A percentile compares a stretch with the other conserved stretches of the same genome.
phyloP scores from a whole-genome alignment of 64 coral and sea anemone genomes.

The Pocillopora damicornis region DNA sequence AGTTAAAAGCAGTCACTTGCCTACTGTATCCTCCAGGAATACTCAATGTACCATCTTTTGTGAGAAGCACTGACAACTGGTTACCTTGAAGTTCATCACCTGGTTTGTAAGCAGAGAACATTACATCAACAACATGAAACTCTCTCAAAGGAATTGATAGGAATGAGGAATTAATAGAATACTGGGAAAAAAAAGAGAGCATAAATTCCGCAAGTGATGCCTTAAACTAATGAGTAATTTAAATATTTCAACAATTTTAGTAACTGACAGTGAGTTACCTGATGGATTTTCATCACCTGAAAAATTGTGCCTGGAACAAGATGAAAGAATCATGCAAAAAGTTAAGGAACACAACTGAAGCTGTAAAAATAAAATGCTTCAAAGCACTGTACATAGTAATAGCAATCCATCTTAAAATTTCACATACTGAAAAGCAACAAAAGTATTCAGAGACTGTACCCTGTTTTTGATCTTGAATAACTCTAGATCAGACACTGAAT shows the following conservation, averaged over 20 bases:
- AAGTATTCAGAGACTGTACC: too few species aligned
- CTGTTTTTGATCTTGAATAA: too few species aligned
- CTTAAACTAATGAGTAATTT: not conserved
- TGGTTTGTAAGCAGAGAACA: not conserved
- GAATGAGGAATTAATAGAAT: not conserved
- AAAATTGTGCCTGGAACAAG: slow-evolving; percentile 32
- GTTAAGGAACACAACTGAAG: too few species aligned
- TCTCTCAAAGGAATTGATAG: not conserved
- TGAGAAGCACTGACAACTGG: slow-evolving; percentile 11
- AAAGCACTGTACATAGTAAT: too few species aligned
- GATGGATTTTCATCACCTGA: slow-evolving; percentile 40
- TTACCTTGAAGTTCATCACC: slow-evolving; percentile 41
- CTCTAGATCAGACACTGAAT: too few species aligned
- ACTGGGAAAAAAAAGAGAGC: too few species aligned
- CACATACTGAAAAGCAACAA: too few species aligned
- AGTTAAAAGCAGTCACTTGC: not conserved
- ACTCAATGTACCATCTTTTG: slow-evolving; percentile 17
- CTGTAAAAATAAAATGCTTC: too few species aligned
- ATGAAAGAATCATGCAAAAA: not conserved
- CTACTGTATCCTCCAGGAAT: slow-evolving; percentile 1
- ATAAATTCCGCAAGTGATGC: not conserved
- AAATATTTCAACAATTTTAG: not conserved
- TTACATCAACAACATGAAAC: not conserved
- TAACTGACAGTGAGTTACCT: not conserved
- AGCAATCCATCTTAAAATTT: too few species aligned